Base-by-base conservation (phyloP, 2,113 vertebrate species). In the Martes martes region DNA sequence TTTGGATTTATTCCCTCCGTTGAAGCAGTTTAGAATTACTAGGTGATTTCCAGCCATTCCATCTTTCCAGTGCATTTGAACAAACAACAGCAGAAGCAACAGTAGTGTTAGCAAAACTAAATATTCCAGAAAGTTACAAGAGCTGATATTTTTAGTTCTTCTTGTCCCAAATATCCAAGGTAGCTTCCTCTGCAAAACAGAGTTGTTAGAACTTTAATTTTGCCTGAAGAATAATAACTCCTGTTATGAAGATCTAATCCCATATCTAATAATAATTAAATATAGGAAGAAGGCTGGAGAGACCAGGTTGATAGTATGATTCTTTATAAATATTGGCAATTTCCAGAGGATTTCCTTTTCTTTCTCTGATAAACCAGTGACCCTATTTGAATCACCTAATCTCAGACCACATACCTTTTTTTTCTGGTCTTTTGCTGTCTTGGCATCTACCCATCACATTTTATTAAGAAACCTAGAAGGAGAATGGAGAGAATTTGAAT, bases 161-260 rank as follows among this genome's bases (percentile, higher is more conserved):
- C n/a, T 90, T 97, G 7, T 89, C 16, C 28, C 79, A 26, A 92
- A 79, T 63, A 39, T 39, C 21, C 57, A 92, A 6, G 23, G 33
- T 45, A 63, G 59, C 16, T 45, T 91, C 16, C 9, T 84, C 78
- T 71, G 33, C 14, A 89, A 84, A 59, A 63, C 18, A 93, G 42
- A 91, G 80, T 84, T 83, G 24, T 21, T 92, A 59, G 57, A 94
- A 92, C 63, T 50, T 82, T 57, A 84, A 74, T 71, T 74, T 95
- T 91, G 14, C 69, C 69, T 23, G 6, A 91, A 63, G 52, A 74
- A 55, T 65, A 91, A 26, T 88, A 84, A 47, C 36, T 93, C 69
- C 31, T 45, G 28, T 36, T 92, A 69, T 55, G n/a, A 94, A 94
- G 57, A 81, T 39, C 18, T 26, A 93, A 55, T 55, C 9, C 4